phyloP scores from a whole-genome alignment of 1,140 invertebrate genomes.

The Diachasma alloeum region DNA sequence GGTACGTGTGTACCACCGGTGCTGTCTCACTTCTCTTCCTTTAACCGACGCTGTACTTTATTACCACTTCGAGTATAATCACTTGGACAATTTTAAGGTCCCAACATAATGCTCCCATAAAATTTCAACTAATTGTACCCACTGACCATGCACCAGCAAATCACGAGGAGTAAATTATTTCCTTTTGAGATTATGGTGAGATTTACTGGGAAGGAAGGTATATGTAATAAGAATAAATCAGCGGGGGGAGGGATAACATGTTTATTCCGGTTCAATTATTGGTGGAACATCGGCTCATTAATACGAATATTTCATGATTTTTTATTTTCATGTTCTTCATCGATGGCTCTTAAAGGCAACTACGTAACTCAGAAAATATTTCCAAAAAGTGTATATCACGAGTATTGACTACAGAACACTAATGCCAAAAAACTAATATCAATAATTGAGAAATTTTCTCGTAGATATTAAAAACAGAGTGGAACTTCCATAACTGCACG shows the following conservation, averaged over 20 bases:
- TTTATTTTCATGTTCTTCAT: too few species aligned
- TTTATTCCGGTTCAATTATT: too few species aligned
- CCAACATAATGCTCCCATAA: background rate
- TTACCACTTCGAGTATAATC: slow-evolving; percentile 1
- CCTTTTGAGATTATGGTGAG: background rate
- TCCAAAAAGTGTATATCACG: too few species aligned
- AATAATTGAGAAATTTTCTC: too few species aligned
- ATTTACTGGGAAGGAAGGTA: background rate
- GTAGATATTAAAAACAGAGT: too few species aligned
- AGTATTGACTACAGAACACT: too few species aligned
- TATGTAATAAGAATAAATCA: too few species aligned
- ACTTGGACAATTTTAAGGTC: background rate
- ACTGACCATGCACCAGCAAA: background rate
- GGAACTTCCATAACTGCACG: too few species aligned
- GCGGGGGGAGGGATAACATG: too few species aligned
- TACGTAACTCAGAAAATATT: too few species aligned
- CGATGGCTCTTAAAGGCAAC: too few species aligned
- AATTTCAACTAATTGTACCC: background rate
- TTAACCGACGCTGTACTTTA: background rate
- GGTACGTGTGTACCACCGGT: background rate
- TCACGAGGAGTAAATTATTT: background rate
- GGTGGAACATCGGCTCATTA: background rate
- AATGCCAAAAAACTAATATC: too few species aligned
- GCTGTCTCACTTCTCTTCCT: background rate
- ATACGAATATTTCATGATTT: background rate